Evolutionary conservation across 2,797 vertebrate genomes (phyloP).

Genomic region (Pseudomugil tenellus): DNA sequence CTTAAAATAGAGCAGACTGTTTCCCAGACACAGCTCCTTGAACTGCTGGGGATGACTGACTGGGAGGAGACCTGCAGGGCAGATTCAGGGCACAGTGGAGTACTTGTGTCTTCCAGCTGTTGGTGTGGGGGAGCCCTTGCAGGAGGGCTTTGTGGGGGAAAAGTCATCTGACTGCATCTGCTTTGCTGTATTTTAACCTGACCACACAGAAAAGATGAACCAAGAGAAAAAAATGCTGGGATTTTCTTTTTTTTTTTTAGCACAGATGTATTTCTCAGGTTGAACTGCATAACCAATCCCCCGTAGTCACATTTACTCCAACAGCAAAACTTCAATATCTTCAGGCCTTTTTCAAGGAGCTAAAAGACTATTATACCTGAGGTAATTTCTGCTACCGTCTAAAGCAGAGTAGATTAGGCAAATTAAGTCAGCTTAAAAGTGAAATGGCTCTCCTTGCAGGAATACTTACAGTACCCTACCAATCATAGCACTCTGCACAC

Average conservation of each 20-base stretch:
- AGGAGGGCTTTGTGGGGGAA: not conserved
- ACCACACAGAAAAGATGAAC: not conserved
- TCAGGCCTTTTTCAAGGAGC: not conserved
- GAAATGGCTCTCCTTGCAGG: not conserved
- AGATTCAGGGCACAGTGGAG: constrained; percentile 20
- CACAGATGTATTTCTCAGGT: not conserved
- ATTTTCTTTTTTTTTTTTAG: not conserved
- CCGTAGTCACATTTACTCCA: not conserved
- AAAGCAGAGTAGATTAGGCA: not conserved
- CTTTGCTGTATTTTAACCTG: not conserved
- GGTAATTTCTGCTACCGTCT: not conserved
- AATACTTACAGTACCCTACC: not conserved
- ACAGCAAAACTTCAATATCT: not conserved
- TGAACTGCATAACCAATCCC: not conserved
- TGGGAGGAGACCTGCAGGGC: constrained; percentile 15
- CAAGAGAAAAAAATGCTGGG: not conserved
- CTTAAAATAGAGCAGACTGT: not conserved
- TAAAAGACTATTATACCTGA: not conserved
- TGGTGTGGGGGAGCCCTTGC: not conserved
- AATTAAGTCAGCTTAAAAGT: not conserved
- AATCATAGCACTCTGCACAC: not conserved
- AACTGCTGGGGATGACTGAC: constrained; percentile 4
- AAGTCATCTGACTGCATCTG: not conserved
- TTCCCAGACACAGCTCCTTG: constrained; percentile 6
- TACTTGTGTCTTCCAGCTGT: constrained; percentile 6